A percentile compares a stretch with the other conserved stretches of the same genome.
phyloP scores from a whole-genome alignment of 64 coral and sea anemone genomes.

The Stylophora pistillata region DNA sequence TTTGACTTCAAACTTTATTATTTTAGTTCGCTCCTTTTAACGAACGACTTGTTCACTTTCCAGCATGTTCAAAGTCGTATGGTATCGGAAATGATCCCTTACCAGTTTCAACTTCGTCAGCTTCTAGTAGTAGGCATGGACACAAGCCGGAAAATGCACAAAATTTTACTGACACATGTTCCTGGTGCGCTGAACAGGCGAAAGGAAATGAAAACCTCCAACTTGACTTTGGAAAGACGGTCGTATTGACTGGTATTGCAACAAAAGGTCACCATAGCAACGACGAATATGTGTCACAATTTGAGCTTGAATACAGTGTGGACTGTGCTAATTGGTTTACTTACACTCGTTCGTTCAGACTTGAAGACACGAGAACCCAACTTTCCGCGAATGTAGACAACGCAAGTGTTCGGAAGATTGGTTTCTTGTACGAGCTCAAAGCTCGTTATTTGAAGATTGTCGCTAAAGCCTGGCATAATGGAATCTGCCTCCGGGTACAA shows the following conservation, averaged over 20 bases:
- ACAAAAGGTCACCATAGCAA: constrained; percentile 37
- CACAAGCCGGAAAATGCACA: constrained; percentile 47
- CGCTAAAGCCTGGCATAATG: constrained; percentile 12
- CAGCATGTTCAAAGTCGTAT: background rate
- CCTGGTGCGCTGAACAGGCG: constrained; percentile 11
- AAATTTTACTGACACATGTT: background rate
- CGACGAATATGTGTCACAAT: constrained; percentile 24
- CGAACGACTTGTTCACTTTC: background rate
- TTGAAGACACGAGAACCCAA: background rate
- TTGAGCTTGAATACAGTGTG: background rate
- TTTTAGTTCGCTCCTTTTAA: background rate
- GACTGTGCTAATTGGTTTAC: background rate
- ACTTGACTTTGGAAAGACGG: constrained; percentile 27
- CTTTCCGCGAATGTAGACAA: background rate
- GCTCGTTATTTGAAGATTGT: constrained; percentile 38
- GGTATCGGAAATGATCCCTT: constrained; percentile 23
- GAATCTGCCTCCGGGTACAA: constrained; percentile 29
- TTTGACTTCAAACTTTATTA: too few species aligned
- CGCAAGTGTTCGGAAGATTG: background rate
- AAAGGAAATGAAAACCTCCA: background rate
- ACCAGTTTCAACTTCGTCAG: constrained; percentile 5
- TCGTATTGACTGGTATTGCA: constrained; percentile 36
- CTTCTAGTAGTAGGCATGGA: background rate
- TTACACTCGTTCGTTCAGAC: background rate
- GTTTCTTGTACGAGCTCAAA: constrained; percentile 19